These are phyloP conservation scores for Cyprinella venusta DNA, from an alignment of 2,797 vertebrate species.

Conservation along the genomic window DNA sequence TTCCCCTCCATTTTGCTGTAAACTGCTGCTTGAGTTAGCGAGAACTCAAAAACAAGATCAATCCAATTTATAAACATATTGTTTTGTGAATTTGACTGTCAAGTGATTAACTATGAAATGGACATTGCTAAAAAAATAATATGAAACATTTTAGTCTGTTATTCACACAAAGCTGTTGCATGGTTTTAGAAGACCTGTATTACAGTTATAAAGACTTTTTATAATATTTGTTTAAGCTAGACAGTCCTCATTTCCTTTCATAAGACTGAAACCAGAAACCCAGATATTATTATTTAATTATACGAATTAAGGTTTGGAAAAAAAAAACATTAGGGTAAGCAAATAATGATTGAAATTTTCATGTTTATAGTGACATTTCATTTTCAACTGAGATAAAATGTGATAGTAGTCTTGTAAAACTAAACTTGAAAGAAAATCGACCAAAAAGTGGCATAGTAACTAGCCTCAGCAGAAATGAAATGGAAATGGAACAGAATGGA, in stretches of 20 bases:
- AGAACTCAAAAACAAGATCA: not conserved
- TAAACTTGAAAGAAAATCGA: conserved; percentile 3
- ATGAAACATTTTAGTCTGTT: not conserved
- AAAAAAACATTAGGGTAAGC: not conserved
- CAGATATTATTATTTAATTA: not conserved
- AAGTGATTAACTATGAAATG: not conserved
- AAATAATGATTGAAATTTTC: not conserved
- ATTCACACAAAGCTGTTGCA: not conserved
- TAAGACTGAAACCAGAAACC: not conserved
- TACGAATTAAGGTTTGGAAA: not conserved
- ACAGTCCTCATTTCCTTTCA: not conserved
- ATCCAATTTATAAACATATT: not conserved
- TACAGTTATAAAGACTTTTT: not conserved
- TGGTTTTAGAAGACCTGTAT: not conserved
- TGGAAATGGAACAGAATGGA: not conserved
- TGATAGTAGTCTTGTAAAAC: not conserved
- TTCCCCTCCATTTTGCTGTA: not conserved
- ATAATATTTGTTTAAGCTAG: not conserved
- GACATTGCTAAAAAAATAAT: not conserved
- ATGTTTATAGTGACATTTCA: not conserved
- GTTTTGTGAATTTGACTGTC: not conserved
- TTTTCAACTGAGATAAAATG: conserved; percentile 1
- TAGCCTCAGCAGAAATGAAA: not conserved
- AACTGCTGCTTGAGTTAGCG: not conserved
- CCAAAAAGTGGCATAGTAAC: not conserved